Percentiles rank a stretch among this genome's conserved stretches.
phyloP scores from a whole-genome alignment of 2,113 vertebrate species.

The Tauraco erythrolophus region DNA sequence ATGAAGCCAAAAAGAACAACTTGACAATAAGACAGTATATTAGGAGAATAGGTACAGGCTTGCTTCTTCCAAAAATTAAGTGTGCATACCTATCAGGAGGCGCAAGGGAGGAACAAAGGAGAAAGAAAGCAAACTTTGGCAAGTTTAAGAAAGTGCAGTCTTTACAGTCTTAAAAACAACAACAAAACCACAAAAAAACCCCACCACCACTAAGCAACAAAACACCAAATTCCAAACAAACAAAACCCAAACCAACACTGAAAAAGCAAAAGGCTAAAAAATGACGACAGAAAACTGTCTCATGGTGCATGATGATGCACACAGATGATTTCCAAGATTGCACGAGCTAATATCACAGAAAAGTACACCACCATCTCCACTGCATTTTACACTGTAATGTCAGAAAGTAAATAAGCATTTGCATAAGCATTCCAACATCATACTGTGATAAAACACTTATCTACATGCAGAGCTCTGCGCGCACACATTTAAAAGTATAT shows the following conservation, averaged over 20 bases:
- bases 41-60: background rate
- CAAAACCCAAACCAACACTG: background rate
- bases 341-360: background rate
- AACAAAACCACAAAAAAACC: background rate
- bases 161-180: background rate
- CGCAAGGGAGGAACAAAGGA: background rate
- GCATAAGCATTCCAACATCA: background rate
- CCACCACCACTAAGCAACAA: background rate
- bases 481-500: background rate
- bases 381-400: background rate
- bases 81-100: background rate
- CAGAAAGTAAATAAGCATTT: conserved; percentile 14
- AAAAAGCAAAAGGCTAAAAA: background rate
- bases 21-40: background rate
- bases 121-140: conserved; percentile 31
- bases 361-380: background rate
- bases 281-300: background rate
- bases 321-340: background rate
- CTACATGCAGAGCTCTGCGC: conserved; percentile 30
- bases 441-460: background rate
- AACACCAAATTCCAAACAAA: background rate
- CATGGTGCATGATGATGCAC: background rate
- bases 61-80: background rate
- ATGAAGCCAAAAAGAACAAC: background rate
- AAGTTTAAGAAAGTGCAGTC: conserved; percentile 27